Base-by-base conservation (phyloP, 2,797 vertebrate species). In the Coregonus sp. region DNA sequence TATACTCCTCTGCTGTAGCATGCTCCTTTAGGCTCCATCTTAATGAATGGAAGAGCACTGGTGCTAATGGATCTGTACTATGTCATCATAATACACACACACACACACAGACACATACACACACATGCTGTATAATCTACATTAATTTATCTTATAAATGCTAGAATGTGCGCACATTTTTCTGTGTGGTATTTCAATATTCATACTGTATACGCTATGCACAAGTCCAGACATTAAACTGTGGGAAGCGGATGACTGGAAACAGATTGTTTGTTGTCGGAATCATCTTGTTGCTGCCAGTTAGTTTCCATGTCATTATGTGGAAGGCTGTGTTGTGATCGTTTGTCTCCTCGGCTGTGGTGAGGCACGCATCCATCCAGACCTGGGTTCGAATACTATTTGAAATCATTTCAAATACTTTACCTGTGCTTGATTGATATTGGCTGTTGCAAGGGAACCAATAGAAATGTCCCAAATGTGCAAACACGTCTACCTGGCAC, bases 1-100 rank as follows among this genome's bases (percentile, higher is more conserved):
- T 90, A 90, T 82, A 87, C 80, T 86, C 81, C 85, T 86, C 72
- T 75, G 76, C 84, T 61, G 18, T 54, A 4, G 77, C 88, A 88
- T 85, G 88, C 88, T 77, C 56, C 1, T 15, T 14, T 33, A 5
- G 70, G 83, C 85, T 84, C 81, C 82, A 84, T 84, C 84, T 86
- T 89, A 87, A 92, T 89, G 86, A 90, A 76, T 89, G 82, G 86
- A 86, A 81, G 78, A 79, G 77, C 74, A 52, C 66, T 35, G 71
- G 76, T 56, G 81, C 66, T 83, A 76, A 86, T 85, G 80, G 70
- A 59, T 84, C 47, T 76, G 56, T 51, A 25, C 59, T 6, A 68
- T 66, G 59, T 47, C 20, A 25, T 50, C 9, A 25, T 18, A 59
- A 47, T 11, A 37, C 6, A 47, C 9, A 47, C 40, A 31, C 56